A percentile compares a stretch with the other conserved stretches of the same genome.
phyloP scores from a whole-genome alignment of 1,140 invertebrate genomes.

The Panulirus ornatus region DNA sequence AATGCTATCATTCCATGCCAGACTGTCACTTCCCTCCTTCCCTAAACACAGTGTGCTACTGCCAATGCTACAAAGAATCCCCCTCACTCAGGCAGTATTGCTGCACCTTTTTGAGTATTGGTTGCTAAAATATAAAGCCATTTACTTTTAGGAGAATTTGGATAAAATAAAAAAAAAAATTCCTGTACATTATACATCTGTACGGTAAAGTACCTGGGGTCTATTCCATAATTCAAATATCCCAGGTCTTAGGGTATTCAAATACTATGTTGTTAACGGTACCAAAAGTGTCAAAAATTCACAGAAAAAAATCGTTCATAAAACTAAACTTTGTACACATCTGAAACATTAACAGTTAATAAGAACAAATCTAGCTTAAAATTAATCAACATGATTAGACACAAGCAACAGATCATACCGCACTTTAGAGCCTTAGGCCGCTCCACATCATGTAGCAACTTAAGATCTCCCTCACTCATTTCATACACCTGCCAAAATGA shows the following conservation, averaged over 20 bases:
- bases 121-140: no score
- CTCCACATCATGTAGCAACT: constrained; percentile 81
- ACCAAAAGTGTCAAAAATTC: not conserved
- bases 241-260: not conserved
- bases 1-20: no score
- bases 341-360: not conserved
- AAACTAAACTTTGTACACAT: not conserved
- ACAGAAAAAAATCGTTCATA: not conserved
- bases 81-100: no score
- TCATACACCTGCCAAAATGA: constrained; percentile 44
- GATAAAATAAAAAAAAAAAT: no score
- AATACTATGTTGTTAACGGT: not conserved
- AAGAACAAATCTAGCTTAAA: no score
- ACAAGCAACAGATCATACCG: constrained; percentile 78
- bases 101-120: no score
- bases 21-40: no score
- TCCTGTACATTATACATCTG: no score
- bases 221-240: not conserved
- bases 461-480: constrained; percentile 38
- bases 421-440: constrained; percentile 93
- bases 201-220: not conserved
- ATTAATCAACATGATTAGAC: not conserved
- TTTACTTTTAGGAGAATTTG: no score
- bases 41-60: no score
- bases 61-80: no score